Percentiles rank a stretch among this genome's conserved stretches.
phyloP scores from a whole-genome alignment of 2,113 vertebrate genomes.

The Clarias magur region DNA sequence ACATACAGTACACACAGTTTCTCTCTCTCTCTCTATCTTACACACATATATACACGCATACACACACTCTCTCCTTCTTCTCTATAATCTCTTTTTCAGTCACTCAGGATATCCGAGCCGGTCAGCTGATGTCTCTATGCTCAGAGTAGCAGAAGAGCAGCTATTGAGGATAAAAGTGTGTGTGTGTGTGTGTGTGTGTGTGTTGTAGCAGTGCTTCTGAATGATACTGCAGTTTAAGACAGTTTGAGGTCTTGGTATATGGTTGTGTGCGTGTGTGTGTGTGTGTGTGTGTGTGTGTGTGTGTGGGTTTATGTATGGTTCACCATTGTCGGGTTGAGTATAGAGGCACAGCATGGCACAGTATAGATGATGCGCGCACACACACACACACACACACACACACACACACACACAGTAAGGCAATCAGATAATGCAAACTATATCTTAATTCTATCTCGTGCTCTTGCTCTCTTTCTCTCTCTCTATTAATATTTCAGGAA shows the following conservation, averaged over 20 bases:
- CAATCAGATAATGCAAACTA: slow-evolving; percentile 69
- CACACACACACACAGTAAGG: slow-evolving; percentile 67
- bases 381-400: slow-evolving; percentile 57
- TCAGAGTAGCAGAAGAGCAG: slow-evolving; percentile 22
- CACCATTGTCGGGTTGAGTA: slow-evolving; percentile 60
- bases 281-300: slow-evolving; percentile 10
- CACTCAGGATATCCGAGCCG: slow-evolving; percentile 22
- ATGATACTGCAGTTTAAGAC: slow-evolving; percentile 31
- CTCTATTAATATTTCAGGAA: slow-evolving; percentile 40
- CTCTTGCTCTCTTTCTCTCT: background rate
- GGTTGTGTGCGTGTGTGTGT: slow-evolving; percentile 23
- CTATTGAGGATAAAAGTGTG: slow-evolving; percentile 31
- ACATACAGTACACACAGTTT: background rate
- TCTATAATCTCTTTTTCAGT: slow-evolving; percentile 29
- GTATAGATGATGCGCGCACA: slow-evolving; percentile 43
- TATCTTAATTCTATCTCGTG: background rate
- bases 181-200: background rate
- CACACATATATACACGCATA: background rate
- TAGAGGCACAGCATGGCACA: slow-evolving; percentile 68
- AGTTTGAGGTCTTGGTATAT: slow-evolving; percentile 42
- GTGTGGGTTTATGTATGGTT: slow-evolving; percentile 24
- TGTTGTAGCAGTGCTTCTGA: slow-evolving; percentile 17
- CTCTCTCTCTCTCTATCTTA: too few relatives aligned
- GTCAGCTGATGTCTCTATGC: slow-evolving; percentile 43
- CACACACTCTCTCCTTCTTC: background rate